Evolutionary conservation across 2,797 vertebrate genomes (phyloP), one percentile per base, ranked within the genome.

Genomic region (Scleropages formosus): DNA sequence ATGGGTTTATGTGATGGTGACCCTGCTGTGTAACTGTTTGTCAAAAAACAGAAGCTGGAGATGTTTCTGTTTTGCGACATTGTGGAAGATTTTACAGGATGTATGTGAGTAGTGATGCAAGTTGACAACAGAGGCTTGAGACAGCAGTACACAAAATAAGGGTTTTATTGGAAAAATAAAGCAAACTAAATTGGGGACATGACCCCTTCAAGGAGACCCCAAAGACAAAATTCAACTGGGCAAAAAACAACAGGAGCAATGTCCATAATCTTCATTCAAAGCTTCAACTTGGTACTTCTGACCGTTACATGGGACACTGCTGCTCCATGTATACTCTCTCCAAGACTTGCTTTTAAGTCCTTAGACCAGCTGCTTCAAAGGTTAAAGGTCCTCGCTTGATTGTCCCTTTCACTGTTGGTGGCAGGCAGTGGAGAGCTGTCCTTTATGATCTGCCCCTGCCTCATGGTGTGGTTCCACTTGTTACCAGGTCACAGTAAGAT

Each of bases 81-180:
- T 8, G 47, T 69, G 46, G n/a, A 51, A 69, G 66, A n/a, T n/a
- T n/a, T 68, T 49, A 10, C 65, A 20, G n/a, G 31, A 66, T 49
- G 46, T 22, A 58, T n/a, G 58, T 59, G 20, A 1, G 20, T 39
- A 56, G 60, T 1, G 44, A 49, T 65, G 11, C 53, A 12, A 56
- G 11, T 12, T 18, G 18, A 1, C 12, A 11, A 11, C 56, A 12
- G 53, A 39, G 6, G 31, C 2, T 39, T 2, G 6, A 39, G 2
- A 39, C 53, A 12, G 18, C 53, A 56, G 11, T 56, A 18, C 53
- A 12, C 16, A 49, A 9, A 60, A 27, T 53, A 60, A 60, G 51
- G 51, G 26, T 15, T 15, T n/a, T 24, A 44, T 39, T 20, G 31
- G n/a, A 46, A 27, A 56, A 62, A 27, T 39, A 53, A 27, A 75